Evolutionary conservation across 2,113 vertebrate species (phyloP).

Genomic region (Pterocles gutturalis): DNA sequence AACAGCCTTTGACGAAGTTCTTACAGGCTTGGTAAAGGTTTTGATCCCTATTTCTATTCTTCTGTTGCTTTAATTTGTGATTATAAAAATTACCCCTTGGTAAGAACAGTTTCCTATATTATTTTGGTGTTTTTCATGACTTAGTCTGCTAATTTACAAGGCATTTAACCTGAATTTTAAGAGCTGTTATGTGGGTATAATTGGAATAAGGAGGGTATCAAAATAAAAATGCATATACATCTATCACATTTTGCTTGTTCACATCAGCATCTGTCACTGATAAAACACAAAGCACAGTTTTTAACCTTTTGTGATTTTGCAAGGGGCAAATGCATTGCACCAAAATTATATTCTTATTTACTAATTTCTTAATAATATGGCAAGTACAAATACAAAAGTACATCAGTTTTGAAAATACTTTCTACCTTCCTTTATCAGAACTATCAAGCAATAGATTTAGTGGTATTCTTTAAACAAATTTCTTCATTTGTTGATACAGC

Average conservation of each 20-base stretch:
- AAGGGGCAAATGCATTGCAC: neutral
- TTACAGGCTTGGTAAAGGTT: neutral
- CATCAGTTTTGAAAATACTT: neutral
- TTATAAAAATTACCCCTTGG: neutral
- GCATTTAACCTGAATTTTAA: neutral
- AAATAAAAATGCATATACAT: neutral
- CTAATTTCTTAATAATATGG: neutral
- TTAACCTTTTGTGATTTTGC: neutral
- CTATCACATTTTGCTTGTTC: neutral
- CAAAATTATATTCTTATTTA: neutral
- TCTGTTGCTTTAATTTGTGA: neutral
- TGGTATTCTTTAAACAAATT: neutral
- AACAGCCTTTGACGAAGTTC: neutral
- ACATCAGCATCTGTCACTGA: neutral
- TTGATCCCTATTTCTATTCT: neutral
- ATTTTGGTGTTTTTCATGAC: neutral
- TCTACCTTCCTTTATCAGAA: neutral
- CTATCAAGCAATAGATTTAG: neutral
- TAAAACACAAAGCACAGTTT: neutral
- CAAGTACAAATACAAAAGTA: neutral
- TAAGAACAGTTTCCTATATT: neutral
- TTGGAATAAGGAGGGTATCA: neutral
- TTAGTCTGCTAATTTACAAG: neutral
- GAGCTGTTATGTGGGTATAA: neutral
- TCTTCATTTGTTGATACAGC: neutral